Evolutionary conservation across 2,888 invertebrate genomes (phyloP).

Genomic region (Macrosiphum euphorbiae): DNA sequence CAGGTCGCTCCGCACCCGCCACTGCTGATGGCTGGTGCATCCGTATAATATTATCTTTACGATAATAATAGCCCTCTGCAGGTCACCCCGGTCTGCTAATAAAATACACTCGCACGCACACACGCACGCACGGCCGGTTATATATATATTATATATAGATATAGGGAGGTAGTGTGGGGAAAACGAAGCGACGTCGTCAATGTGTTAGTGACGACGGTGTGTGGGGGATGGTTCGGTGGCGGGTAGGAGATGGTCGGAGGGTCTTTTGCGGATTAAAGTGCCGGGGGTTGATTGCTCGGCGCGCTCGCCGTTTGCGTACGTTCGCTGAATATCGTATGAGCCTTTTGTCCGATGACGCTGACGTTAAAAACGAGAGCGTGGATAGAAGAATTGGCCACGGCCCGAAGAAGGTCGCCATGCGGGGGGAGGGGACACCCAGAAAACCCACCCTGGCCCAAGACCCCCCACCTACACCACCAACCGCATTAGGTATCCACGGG

Average conservation of each 20-base stretch:
- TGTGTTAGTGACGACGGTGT: not conserved
- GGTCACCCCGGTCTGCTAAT: not conserved
- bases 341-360: constrained; percentile 23
- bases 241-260: not conserved
- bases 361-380: constrained; percentile 10
- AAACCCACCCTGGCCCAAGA: not conserved
- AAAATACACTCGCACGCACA: constrained; percentile 42
- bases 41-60: constrained; percentile 24
- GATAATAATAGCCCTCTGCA: constrained; percentile 37
- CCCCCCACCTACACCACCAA: too few species aligned
- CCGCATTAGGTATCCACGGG: not conserved
- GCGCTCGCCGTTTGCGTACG: constrained; percentile 34
- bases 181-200: not conserved
- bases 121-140: not conserved
- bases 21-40: not conserved
- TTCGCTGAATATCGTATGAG: constrained; percentile 61
- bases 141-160: not conserved
- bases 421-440: not conserved
- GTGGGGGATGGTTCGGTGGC: too few species aligned
- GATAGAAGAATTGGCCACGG: not conserved
- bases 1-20: not conserved
- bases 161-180: not conserved
- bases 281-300: constrained; percentile 59
- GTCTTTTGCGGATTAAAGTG: constrained; percentile 56
- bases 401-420: not conserved